phyloP scores from a whole-genome alignment of 2,797 vertebrate genomes.

The Arrhamphus sclerolepis region DNA sequence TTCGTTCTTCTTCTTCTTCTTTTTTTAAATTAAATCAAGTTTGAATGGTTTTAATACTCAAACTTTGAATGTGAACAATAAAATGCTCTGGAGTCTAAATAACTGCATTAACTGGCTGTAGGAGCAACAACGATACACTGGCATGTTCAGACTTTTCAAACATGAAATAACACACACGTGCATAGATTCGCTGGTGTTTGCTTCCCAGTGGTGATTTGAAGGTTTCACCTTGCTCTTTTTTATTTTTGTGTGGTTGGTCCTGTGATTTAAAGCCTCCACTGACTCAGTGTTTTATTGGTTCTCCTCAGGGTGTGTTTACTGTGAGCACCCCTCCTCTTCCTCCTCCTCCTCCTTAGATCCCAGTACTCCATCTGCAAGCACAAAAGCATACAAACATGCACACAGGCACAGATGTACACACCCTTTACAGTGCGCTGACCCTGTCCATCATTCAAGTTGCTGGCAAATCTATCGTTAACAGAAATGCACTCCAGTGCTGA shows the following conservation, averaged over 20 bases:
- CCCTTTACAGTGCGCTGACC: constrained; percentile 64
- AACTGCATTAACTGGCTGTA: constrained; percentile 79
- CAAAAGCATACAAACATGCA: constrained; percentile 63
- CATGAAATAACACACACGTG: neutral
- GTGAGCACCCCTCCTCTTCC: constrained; percentile 50
- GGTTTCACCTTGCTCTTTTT: constrained; percentile 78
- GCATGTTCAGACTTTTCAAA: constrained; percentile 68
- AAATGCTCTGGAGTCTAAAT: constrained; percentile 76
- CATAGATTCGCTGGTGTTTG: constrained; percentile 18
- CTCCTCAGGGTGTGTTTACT: constrained; percentile 71
- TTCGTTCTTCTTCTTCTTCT: too few relatives aligned
- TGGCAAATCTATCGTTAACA: constrained; percentile 67
- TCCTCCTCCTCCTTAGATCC: constrained; percentile 41
- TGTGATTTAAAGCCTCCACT: constrained; percentile 79
- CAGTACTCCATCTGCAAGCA: constrained; percentile 67
- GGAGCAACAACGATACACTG: constrained; percentile 55
- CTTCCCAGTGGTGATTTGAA: constrained; percentile 58
- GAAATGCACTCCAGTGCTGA: constrained; percentile 66
- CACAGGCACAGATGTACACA: constrained; percentile 18
- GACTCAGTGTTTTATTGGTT: constrained; percentile 79
- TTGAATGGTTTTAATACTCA: constrained; percentile 83
- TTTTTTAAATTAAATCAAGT: constrained; percentile 84
- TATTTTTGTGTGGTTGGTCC: constrained; percentile 65
- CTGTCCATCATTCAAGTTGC: constrained; percentile 70
- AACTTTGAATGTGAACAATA: constrained; percentile 73